Evolutionary conservation across 2,797 vertebrate genomes (phyloP).

Genomic region (Hippocampus kuda): DNA sequence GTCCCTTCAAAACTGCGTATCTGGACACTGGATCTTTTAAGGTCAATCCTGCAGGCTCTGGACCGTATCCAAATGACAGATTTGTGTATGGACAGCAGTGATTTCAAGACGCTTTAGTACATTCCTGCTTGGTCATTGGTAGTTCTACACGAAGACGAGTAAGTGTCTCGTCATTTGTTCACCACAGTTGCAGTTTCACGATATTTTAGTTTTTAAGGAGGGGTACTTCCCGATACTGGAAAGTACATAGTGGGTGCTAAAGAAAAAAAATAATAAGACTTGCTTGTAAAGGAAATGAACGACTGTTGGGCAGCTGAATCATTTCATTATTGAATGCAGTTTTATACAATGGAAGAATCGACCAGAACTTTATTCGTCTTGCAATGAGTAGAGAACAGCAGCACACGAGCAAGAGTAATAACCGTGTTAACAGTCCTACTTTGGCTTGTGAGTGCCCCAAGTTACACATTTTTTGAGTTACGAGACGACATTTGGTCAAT

Average conservation of each 20-base stretch:
- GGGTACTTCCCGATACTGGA: constrained; percentile 52
- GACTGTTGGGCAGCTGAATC: constrained; percentile 60
- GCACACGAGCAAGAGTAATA: no score
- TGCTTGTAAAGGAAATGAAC: constrained; percentile 50
- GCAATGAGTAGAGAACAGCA: no score
- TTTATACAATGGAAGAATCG: background rate
- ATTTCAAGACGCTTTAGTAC: constrained; percentile 9
- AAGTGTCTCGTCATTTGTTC: background rate
- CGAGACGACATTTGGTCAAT: no score
- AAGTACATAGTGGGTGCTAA: constrained; percentile 65
- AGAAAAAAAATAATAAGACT: constrained; percentile 27
- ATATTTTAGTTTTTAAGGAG: constrained; percentile 57
- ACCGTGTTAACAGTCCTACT: no score
- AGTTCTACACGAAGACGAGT: background rate
- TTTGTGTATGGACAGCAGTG: constrained; percentile 1
- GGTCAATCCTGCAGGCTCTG: constrained; percentile 30
- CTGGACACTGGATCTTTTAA: constrained; percentile 32
- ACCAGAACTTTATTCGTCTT: background rate
- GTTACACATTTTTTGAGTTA: no score
- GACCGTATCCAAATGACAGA: constrained; percentile 18
- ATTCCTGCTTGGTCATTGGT: constrained; percentile 27
- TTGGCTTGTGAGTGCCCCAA: no score
- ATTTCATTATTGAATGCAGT: constrained; percentile 25
- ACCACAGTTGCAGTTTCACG: constrained; percentile 55
- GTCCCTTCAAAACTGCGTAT: constrained; percentile 26